Evolutionary conservation across 1,140 invertebrate species (phyloP).

Genomic region (Aleiodes sp.): DNA sequence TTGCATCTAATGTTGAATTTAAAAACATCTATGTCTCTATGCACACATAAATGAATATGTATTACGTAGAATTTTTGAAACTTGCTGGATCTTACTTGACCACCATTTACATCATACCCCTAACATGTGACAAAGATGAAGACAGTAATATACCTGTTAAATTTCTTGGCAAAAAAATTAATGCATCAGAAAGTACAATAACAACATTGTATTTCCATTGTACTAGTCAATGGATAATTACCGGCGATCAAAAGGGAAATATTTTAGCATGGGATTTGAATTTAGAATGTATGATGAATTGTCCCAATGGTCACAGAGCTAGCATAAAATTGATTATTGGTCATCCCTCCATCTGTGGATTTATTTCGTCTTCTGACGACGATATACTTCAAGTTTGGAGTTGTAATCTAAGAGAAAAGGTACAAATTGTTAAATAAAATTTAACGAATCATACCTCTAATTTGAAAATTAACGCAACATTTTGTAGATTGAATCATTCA

Average conservation of each 20-base stretch:
- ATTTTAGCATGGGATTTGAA: conserved; percentile 37
- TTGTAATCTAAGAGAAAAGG: conserved; percentile 40
- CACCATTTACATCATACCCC: conserved; percentile 40
- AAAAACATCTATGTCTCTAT: background rate
- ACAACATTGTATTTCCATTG: conserved; percentile 39
- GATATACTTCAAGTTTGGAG: conserved; percentile 44
- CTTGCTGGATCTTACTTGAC: conserved; percentile 41
- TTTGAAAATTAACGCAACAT: no score
- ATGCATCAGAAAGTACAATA: conserved; percentile 33
- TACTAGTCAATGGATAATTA: conserved; percentile 41
- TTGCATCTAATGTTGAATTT: no score
- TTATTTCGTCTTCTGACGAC: conserved; percentile 39
- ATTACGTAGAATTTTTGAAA: conserved; percentile 2
- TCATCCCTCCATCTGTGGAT: conserved; percentile 45
- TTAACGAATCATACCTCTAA: no score
- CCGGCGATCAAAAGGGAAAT: conserved; percentile 43
- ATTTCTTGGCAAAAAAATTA: conserved; percentile 34
- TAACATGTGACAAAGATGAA: conserved; percentile 21
- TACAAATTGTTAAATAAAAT: background rate
- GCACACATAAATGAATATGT: background rate
- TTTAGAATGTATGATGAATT: conserved; percentile 37
- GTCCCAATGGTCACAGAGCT: conserved; percentile 25
- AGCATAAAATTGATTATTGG: conserved; percentile 20
- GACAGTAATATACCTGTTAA: background rate
- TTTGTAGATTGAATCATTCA: conserved; percentile 29